These are phyloP conservation scores for Corvus moneduloides DNA, from an alignment of 2,113 vertebrate species.

Conservation along the genomic window DNA sequence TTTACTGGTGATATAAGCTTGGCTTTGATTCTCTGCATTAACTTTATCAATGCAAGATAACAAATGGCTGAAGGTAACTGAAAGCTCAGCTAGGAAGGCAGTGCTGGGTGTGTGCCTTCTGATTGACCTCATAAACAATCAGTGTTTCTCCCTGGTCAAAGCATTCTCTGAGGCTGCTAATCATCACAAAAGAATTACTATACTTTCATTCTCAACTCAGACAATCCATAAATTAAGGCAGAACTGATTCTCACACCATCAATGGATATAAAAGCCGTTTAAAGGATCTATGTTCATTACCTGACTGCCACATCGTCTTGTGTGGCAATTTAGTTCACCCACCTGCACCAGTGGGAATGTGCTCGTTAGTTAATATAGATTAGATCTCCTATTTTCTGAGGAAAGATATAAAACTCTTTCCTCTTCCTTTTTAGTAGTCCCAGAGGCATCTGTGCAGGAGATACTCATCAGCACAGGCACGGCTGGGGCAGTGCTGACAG, in stretches of 20 bases:
- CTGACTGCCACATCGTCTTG: neutral
- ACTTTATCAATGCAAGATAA: constrained; percentile 64
- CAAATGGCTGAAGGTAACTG: constrained; percentile 6
- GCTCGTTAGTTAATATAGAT: neutral
- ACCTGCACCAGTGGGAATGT: neutral
- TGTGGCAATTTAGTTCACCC: neutral
- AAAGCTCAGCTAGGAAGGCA: neutral
- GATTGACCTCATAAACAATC: constrained; percentile 44
- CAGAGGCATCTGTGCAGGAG: neutral
- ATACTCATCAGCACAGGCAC: neutral
- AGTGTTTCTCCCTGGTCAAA: neutral
- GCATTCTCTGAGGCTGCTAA: constrained; percentile 12
- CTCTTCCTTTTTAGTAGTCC: neutral
- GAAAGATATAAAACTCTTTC: neutral
- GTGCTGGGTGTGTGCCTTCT: neutral
- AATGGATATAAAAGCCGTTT: neutral
- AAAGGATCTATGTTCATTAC: neutral
- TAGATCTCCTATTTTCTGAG: neutral
- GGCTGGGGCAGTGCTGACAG: neutral
- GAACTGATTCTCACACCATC: neutral
- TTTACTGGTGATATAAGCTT: constrained; percentile 63
- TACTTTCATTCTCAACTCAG: neutral
- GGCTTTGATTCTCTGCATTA: constrained; percentile 67
- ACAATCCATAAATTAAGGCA: neutral
- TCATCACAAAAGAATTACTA: constrained; percentile 24